Evolutionary conservation across 2,888 invertebrate genomes (phyloP), one percentile per base, ranked within the genome.

Genomic region (Caenorhabditis uteleia): DNA sequence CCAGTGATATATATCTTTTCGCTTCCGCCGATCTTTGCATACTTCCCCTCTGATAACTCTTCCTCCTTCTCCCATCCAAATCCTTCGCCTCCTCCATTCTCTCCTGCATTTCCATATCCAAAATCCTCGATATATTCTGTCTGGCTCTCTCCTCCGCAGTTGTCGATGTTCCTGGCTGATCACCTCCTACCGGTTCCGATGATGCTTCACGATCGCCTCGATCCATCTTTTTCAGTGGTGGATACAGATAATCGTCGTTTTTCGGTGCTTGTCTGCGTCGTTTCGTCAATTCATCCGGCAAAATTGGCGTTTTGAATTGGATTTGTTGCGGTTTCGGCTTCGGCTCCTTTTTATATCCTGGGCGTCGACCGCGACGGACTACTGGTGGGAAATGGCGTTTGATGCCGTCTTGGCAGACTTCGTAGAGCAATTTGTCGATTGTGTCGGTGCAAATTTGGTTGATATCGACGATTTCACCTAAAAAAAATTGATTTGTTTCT

Each of bases 391-490:
- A n/a, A n/a, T n/a, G n/a, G 61, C 21, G 53, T 16, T 18, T 16
- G n/a, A 73, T 56, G 2, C 73, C 73, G 40, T 73, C 73, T 2
- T 47, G 20, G 29, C 73, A 73, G 6, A 73, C 68, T 43, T 48
- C 38, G 16, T 57, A 42, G 18, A 71, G 42, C 14, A 71, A 12
- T 12, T 10, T n/a, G 16, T 70, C 64, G n/a, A n/a, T n/a, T n/a
- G n/a, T n/a, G n/a, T n/a, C n/a, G n/a, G n/a, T n/a, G n/a, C n/a
- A n/a, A n/a, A n/a, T n/a, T n/a, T n/a, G n/a, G n/a, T n/a, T n/a
- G n/a, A n/a, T n/a, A n/a, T n/a, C n/a, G n/a, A n/a, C n/a, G n/a
- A n/a, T n/a, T n/a, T n/a, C n/a, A n/a, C n/a, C n/a, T n/a, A n/a
- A n/a, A n/a, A n/a, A n/a, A n/a, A n/a, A n/a, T n/a, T n/a, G n/a